Evolutionary conservation across 2,888 invertebrate species (phyloP).

Genomic region (Rotaria sp.): DNA sequence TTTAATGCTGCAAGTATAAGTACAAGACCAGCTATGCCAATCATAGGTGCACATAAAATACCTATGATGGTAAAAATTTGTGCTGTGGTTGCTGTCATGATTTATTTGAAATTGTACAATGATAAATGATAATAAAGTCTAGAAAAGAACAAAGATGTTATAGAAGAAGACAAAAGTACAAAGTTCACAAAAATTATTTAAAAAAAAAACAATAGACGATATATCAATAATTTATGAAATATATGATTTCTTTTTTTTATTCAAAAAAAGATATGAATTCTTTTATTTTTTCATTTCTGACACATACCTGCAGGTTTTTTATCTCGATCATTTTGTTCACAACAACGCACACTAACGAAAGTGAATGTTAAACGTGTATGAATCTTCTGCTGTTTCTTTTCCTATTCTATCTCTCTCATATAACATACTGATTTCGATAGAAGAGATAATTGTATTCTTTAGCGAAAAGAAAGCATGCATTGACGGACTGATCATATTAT

Average conservation of each 20-base stretch:
- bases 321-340: not conserved
- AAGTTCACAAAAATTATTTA: not conserved
- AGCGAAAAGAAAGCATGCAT: not conserved
- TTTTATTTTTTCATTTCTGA: not conserved
- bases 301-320: not conserved
- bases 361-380: no score
- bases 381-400: not conserved
- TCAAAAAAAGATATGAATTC: no score
- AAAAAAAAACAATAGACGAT: no score
- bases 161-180: not conserved
- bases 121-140: not conserved
- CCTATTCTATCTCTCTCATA: not conserved
- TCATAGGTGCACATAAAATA: not conserved
- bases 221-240: no score
- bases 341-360: not conserved
- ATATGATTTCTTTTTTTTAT: no score
- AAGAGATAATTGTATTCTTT: not conserved
- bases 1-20: constrained; percentile 35
- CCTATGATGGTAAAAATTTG: not conserved
- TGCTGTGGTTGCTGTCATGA: not conserved
- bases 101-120: not conserved
- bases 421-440: not conserved
- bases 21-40: constrained; percentile 21
- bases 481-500: not conserved
- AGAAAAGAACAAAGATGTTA: not conserved